Percentiles rank a stretch among this genome's conserved stretches.
Conservation (phyloP, 2,113 vertebrate species). For the Leptocoma aspasia region DNA sequence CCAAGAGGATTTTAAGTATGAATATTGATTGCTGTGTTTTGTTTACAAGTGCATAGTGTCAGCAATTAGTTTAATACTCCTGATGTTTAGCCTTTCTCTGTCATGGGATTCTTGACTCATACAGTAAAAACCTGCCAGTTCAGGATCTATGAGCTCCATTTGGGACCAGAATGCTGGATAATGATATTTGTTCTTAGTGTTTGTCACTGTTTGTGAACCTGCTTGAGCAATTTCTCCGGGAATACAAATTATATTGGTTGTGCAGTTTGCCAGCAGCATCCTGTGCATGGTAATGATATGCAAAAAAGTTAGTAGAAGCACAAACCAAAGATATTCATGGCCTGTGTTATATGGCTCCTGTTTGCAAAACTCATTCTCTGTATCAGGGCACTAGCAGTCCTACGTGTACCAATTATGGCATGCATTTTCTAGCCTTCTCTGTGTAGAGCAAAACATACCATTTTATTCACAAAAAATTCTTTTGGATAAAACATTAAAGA, state of each 20-base stretch:
- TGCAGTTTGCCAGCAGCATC: neutral
- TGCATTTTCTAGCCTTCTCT: neutral
- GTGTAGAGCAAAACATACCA: neutral
- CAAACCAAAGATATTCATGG: neutral
- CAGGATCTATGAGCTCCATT: neutral
- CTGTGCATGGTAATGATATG: neutral
- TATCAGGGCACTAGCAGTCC: neutral
- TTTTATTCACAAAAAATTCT: neutral
- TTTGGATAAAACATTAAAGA: neutral
- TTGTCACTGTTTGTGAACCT: neutral
- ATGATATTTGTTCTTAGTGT: conserved; percentile 17
- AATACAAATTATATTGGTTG: neutral
- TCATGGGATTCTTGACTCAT: conserved; percentile 37
- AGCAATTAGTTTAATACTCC: conserved; percentile 54
- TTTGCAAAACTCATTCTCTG: neutral
- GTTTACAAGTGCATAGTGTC: conserved; percentile 40
- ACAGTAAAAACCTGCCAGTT: conserved; percentile 26
- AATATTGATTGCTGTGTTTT: neutral
- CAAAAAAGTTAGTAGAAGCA: neutral
- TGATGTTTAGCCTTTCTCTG: conserved; percentile 26
- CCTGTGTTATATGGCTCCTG: neutral
- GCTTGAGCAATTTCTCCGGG: neutral
- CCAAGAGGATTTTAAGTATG: neutral
- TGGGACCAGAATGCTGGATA: conserved; percentile 9
- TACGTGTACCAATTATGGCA: neutral